A percentile compares a stretch with the other conserved stretches of the same genome.
These are phyloP conservation scores for Laupala kohalensis DNA, from an alignment of 1,140 invertebrate species.

Conservation along the genomic window DNA sequence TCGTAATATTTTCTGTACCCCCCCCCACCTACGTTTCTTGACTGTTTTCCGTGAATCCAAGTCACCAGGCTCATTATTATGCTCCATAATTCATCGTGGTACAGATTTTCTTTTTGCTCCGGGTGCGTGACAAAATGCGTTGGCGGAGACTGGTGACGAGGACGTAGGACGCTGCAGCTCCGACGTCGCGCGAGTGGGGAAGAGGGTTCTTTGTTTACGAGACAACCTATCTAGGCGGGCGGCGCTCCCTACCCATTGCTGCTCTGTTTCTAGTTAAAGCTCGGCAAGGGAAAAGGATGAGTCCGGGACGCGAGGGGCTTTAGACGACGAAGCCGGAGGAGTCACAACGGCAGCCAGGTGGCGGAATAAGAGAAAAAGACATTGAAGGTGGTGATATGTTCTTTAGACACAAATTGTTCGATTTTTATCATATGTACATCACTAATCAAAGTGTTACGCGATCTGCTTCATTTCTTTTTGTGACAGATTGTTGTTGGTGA, in stretches of 20 bases:
- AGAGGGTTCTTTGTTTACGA: not conserved
- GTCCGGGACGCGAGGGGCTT: no score
- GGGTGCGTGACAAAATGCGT: not conserved
- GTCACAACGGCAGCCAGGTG: not conserved
- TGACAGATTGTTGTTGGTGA: no score
- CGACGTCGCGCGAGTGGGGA: no score
- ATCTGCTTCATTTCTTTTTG: no score
- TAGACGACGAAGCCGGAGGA: not conserved
- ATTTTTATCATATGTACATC: no score
- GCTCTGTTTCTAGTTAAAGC: not conserved
- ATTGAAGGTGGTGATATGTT: no score
- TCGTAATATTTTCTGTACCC: not conserved
- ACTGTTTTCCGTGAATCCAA: not conserved
- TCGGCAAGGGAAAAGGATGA: not conserved
- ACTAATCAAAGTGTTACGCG: no score
- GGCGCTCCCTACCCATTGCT: no score
- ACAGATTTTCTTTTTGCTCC: not conserved
- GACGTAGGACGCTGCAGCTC: not conserved
- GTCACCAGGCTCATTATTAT: not conserved
- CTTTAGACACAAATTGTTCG: no score
- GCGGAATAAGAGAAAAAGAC: no score
- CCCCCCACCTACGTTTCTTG: not conserved
- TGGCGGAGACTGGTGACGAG: not conserved
- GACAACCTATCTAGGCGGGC: not conserved
- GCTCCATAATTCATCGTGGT: not conserved